Evolutionary conservation across 2,113 vertebrate genomes (phyloP).

Genomic region (Solea senegalensis): DNA sequence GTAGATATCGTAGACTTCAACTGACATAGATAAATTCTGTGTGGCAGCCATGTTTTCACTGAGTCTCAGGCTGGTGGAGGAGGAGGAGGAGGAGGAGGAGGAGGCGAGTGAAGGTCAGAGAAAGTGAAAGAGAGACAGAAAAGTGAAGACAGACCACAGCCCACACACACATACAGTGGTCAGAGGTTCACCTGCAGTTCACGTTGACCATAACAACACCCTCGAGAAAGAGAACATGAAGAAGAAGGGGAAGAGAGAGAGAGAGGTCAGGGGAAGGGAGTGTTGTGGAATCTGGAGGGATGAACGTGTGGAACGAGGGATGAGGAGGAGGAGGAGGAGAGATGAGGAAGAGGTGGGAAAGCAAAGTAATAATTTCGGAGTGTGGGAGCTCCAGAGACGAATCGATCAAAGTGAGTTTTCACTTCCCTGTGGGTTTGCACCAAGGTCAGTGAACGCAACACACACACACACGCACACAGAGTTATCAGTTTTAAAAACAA

Average conservation of each 20-base stretch:
- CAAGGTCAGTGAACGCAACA: slow-evolving; percentile 45
- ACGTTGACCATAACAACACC: slow-evolving; percentile 61
- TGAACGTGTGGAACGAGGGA: slow-evolving; percentile 7
- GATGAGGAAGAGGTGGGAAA: slow-evolving; percentile 17
- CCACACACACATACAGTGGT: slow-evolving; percentile 57
- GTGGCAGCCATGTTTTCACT: too few relatives aligned
- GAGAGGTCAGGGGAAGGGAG: slow-evolving; percentile 1
- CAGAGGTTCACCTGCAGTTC: slow-evolving; percentile 72
- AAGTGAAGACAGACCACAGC: slow-evolving; percentile 39
- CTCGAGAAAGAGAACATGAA: slow-evolving; percentile 25
- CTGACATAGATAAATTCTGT: too few relatives aligned
- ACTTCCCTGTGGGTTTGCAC: slow-evolving; percentile 39
- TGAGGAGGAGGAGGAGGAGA: background rate
- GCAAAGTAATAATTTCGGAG: slow-evolving; percentile 56
- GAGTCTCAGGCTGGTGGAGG: too few relatives aligned
- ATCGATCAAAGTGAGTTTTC: slow-evolving; percentile 18
- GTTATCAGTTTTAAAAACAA: too few relatives aligned
- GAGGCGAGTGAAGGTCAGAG: slow-evolving; percentile 42
- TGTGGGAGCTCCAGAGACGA: slow-evolving; percentile 36
- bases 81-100: slow-evolving; percentile 23
- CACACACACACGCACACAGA: background rate
- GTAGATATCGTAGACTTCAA: too few relatives aligned
- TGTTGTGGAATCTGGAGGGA: slow-evolving; percentile 16
- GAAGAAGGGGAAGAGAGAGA: background rate
- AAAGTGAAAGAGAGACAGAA: slow-evolving; percentile 30